These are phyloP conservation scores for Carpatolechia fugitivella DNA, from an alignment of 2,888 invertebrate species.

Conservation along the genomic window DNA sequence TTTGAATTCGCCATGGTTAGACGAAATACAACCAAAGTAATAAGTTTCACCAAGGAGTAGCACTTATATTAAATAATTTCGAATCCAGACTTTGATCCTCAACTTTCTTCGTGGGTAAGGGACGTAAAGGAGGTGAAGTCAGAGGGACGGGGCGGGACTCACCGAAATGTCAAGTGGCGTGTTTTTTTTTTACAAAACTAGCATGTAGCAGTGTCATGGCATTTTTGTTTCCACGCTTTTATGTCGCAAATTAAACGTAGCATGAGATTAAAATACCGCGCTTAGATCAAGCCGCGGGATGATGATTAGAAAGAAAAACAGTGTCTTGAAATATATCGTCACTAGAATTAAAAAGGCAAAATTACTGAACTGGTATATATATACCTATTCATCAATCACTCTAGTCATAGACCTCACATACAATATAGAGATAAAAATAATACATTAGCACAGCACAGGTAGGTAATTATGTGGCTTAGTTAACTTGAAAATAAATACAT, in stretches of 20 bases:
- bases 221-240: background rate
- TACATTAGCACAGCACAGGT: no score
- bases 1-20: constrained; percentile 65
- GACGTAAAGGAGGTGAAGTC: constrained; percentile 41
- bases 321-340: no score
- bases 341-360: no score
- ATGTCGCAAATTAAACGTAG: background rate
- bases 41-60: constrained; percentile 32
- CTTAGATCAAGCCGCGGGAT: no score
- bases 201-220: background rate
- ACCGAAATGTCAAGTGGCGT: background rate
- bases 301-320: no score
- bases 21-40: constrained; percentile 28
- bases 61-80: constrained; percentile 49
- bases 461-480: no score
- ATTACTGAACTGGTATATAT: no score
- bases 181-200: background rate
- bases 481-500: no score
- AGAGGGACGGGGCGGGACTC: constrained; percentile 18
- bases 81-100: constrained; percentile 76
- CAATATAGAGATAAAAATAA: no score
- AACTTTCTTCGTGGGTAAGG: constrained; percentile 56
- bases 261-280: no score
- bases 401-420: no score
- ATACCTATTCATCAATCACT: no score